Evolutionary conservation across 92 coral and sea anemone species (phyloP), one percentile per base, ranked within the genome.

Genomic region (Porites lobata): DNA sequence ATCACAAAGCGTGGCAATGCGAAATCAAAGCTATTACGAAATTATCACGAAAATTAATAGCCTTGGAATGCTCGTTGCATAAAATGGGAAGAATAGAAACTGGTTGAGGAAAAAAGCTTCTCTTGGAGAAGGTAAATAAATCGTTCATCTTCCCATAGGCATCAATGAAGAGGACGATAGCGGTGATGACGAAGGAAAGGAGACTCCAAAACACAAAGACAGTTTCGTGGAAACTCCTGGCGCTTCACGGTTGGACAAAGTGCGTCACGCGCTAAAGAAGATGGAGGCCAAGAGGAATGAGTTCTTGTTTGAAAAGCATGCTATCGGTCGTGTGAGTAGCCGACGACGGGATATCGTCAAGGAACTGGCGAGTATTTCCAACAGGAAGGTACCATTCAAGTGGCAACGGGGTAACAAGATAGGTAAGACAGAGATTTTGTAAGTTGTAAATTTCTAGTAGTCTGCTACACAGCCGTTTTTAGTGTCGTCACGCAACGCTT

Each of bases 401-500:
- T 97, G 99, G 99, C 99, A 97, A 91, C 85, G 99, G 65, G 99
- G 99, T 53, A 93, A 92, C 88, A 97, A 97, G 89, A 97, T 97
- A 64, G 99, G 99, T 89, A 50, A 81, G 94, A 74, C 14, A 10
- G 5, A 68, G 43, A 9, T 8, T 21, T 21, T 21, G 13, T 68
- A 24, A 22, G 8, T 47, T 5, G 14, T 2, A 19, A 20, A 65
- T 65, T 20, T 17, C 10, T 19, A 65, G 8, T 65, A 4, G 47
- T 21, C 22, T 21, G 22, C 22, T 21, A 21, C 22, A 21, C 22
- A 21, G 22, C 22, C 22, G 22, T 21, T 21, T 21, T 21, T 21
- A 21, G 22, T 21, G 22, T 21, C 22, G 22, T 21, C 22, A 21
- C 22, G 22, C 22, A 21, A 21, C 22, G 22, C 22, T 21, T 21